Evolutionary conservation across 2,113 vertebrate genomes (phyloP), one percentile per base, ranked within the genome.

Genomic region (Mixornis gularis): DNA sequence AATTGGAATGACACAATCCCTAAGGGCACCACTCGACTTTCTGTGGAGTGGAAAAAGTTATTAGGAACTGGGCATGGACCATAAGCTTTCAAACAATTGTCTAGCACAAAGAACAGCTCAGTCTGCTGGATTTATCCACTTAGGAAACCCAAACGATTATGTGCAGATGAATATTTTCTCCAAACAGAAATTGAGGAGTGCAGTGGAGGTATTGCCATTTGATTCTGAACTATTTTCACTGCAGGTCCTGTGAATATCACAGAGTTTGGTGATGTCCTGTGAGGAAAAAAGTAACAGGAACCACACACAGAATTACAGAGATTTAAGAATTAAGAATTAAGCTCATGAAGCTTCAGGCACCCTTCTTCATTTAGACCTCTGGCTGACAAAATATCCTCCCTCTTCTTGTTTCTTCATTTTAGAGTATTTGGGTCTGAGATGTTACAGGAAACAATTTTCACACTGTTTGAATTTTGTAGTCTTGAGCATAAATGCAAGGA

Each of bases 1-100:
- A 95, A 93, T 48, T 48, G 46, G 46, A 48, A 48, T 81, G 41
- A 55, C 70, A 76, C 55, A 65, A 90, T 77, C 86, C 89, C 92
- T 85, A 62, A 91, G 87, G 91, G 81, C 74, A 85, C 30, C 36
- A 63, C 72, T 78, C 0, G 0, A 66, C 46, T 76, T 41, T 73
- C 78, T 87, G 51, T 72, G 44, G 55, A 85, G 43, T 63, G 74
- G 81, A 91, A 94, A 94, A 90, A 63, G 65, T 77, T 87, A 85
- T 91, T 92, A 87, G 73, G 34, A 87, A 38, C 26, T 48, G 63
- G 66, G 63, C 86, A 95, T 63, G 91, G 87, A 55, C 74, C 79
- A 87, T 70, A 93, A 93, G 70, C 63, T 86, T 70, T 81, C 69
- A 66, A 95, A 85, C 46, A 77, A 48, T 59, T 79, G 87, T 65